Evolutionary conservation across 2,113 vertebrate genomes (phyloP).

Genomic region (Pygoscelis adeliae): DNA sequence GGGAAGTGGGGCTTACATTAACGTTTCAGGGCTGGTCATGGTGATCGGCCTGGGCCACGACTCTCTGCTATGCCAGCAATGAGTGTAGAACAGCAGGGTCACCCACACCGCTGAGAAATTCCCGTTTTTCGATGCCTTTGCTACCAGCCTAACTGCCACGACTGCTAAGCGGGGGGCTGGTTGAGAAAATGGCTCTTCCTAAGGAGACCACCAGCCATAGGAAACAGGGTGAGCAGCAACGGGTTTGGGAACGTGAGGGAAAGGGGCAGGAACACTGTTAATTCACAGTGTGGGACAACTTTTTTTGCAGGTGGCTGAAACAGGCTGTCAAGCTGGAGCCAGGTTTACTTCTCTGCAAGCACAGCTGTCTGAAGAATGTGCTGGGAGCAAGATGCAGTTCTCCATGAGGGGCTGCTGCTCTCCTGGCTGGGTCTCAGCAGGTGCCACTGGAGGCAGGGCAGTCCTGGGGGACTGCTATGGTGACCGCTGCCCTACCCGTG

Average conservation of each 20-base stretch:
- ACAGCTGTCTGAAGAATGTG: rapidly evolving
- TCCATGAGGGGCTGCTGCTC: not conserved
- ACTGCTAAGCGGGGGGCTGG: not conserved
- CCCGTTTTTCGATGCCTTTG: not conserved
- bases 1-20: not conserved
- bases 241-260: rapidly evolving
- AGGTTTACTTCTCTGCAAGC: not conserved
- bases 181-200: not conserved
- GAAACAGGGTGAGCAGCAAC: not conserved
- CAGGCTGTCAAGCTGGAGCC: not conserved
- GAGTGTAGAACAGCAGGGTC: not conserved
- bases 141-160: not conserved
- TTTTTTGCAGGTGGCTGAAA: not conserved
- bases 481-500: not conserved
- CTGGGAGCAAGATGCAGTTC: not conserved
- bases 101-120: not conserved
- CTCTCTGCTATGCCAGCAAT: not conserved
- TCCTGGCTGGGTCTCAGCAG: not conserved
- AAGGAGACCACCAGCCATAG: not conserved
- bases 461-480: no score
- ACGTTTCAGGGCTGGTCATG: not conserved
- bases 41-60: not conserved
- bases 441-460: not conserved
- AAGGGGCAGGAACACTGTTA: not conserved
- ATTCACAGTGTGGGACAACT: not conserved